Evolutionary conservation across 2,113 vertebrate genomes (phyloP).

Genomic region (Sinocyclocheilus anshuiensis): DNA sequence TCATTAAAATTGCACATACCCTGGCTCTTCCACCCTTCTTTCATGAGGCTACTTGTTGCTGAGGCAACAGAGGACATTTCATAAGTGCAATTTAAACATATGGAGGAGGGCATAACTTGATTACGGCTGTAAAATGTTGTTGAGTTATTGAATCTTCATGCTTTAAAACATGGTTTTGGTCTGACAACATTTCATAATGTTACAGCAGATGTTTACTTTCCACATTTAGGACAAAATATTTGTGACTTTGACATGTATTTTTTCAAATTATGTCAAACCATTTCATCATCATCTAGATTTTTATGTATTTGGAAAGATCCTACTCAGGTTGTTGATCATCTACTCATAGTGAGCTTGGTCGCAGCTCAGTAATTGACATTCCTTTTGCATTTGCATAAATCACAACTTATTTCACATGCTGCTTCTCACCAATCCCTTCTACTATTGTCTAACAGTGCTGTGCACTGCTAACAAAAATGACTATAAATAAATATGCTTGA

Average conservation of each 20-base stretch:
- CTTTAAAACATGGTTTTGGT: not conserved
- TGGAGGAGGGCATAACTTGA: constrained; percentile 20
- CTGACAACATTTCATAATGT: constrained; percentile 4
- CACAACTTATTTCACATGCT: constrained; percentile 9
- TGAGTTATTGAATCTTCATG: constrained; percentile 10
- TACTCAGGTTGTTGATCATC: constrained; percentile 50
- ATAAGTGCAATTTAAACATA: constrained; percentile 50
- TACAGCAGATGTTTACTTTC: not conserved
- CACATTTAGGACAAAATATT: not conserved
- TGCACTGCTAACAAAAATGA: not conserved
- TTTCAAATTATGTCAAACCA: not conserved
- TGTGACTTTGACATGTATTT: not conserved
- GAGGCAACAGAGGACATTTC: constrained; percentile 60
- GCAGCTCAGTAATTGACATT: constrained; percentile 40
- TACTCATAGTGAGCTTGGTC: constrained; percentile 46
- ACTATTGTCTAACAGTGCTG: not conserved
- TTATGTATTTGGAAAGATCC: not conserved
- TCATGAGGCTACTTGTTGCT: constrained; percentile 60
- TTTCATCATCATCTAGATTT: not conserved
- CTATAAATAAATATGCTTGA: not conserved
- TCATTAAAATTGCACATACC: constrained; percentile 39
- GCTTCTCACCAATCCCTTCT: not conserved
- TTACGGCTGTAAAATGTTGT: constrained; percentile 32
- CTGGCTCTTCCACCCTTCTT: constrained; percentile 36
- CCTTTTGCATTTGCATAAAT: constrained; percentile 48